phyloP scores from a whole-genome alignment of 2,797 vertebrate species.

The Myripristis jacobus region DNA sequence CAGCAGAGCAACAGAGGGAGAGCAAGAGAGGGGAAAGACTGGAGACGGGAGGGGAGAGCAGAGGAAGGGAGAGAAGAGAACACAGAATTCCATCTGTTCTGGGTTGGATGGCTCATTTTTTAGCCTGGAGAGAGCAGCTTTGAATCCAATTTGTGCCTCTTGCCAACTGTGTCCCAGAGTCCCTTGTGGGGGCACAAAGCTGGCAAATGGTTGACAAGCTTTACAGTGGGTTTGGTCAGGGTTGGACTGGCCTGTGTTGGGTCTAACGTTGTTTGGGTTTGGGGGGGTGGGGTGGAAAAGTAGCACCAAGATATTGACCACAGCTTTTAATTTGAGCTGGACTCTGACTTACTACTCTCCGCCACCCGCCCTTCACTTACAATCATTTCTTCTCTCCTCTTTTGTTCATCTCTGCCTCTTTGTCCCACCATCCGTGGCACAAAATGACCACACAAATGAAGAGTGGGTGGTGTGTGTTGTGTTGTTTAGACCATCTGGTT shows the following conservation, averaged over 20 bases:
- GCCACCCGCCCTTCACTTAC: constrained; percentile 8
- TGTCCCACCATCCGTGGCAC: constrained; percentile 15
- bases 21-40: constrained; percentile 43
- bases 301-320: constrained; percentile 34
- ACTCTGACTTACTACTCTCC: no score
- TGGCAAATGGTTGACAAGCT: constrained; percentile 68
- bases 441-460: constrained; percentile 24
- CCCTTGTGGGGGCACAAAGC: constrained; percentile 76
- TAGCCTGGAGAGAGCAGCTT: constrained; percentile 83
- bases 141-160: constrained; percentile 82
- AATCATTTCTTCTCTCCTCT: neutral
- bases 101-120: constrained; percentile 81
- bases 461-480: constrained; percentile 27
- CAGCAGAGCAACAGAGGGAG: constrained; percentile 61
- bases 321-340: constrained; percentile 40
- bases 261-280: constrained; percentile 31
- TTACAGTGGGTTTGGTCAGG: constrained; percentile 67
- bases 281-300: constrained; percentile 38
- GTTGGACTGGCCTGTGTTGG: constrained; percentile 53
- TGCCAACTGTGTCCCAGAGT: constrained; percentile 83
- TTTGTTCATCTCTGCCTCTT: constrained; percentile 7
- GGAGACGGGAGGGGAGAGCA: constrained; percentile 57
- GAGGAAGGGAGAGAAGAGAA: constrained; percentile 71
- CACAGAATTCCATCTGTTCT: constrained; percentile 85
- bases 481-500: constrained; percentile 22